Percentiles rank a stretch among this genome's conserved stretches.
Evolutionary conservation across 2,113 vertebrate genomes (phyloP).

Genomic region (Nycticorax nycticorax): DNA sequence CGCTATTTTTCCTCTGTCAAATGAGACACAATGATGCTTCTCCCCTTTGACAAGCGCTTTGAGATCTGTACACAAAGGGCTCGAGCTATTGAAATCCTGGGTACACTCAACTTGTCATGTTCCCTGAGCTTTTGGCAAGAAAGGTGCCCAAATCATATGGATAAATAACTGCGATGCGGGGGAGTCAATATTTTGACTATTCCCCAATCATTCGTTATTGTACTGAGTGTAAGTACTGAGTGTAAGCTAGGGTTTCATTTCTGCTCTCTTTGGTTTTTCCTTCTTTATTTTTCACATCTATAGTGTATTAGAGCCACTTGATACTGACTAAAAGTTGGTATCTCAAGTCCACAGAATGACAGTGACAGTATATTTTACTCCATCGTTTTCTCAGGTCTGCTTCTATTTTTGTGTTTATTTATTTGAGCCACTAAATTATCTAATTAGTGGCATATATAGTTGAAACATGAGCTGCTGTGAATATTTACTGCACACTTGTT

Average conservation of each 20-base stretch:
- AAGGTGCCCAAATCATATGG: neutral
- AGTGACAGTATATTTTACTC: conserved; percentile 39
- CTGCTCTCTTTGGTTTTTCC: neutral
- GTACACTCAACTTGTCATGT: neutral
- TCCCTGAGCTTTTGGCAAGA: neutral
- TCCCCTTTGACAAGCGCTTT: neutral
- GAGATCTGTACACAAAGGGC: neutral
- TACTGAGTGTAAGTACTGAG: neutral
- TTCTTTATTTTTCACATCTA: neutral
- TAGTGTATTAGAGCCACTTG: neutral
- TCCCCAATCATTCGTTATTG: neutral
- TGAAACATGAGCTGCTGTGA: conserved; percentile 82
- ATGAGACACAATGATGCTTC: neutral
- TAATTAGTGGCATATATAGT: conserved; percentile 83
- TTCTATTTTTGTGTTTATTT: conserved; percentile 79
- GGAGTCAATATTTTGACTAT: neutral
- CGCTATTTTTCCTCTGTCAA: neutral
- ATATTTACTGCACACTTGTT: conserved; percentile 84
- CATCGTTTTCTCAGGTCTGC: conserved; percentile 41
- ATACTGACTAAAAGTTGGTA: neutral
- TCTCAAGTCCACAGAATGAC: neutral
- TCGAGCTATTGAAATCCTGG: neutral
- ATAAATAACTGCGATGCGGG: rapidly evolving
- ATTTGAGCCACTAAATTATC: conserved; percentile 83
- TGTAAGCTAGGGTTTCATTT: neutral